Conservation (phyloP, 2,797 vertebrate genomes). For the Pogoniulus pusillus region DNA sequence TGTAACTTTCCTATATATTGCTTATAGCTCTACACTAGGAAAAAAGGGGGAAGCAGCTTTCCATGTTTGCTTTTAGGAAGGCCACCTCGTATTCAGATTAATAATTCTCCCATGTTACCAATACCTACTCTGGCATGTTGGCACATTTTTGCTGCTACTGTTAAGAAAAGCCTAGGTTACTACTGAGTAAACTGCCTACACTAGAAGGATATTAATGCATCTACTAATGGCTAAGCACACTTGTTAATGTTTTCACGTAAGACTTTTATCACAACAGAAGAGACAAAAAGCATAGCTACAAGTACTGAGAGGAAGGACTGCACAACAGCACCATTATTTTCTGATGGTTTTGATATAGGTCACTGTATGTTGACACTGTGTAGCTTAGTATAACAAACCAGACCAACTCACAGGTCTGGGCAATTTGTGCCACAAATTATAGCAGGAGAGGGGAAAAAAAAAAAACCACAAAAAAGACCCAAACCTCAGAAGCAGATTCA, state of each 20-base stretch:
- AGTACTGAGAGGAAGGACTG: neutral
- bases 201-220: neutral
- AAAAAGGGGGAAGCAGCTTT: neutral
- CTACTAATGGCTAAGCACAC: neutral
- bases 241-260: neutral
- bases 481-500: neutral
- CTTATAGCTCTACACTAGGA: neutral
- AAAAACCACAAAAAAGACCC: too few relatives aligned
- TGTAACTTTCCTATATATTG: neutral
- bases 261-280: neutral
- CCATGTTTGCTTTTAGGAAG: neutral
- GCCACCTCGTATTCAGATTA: neutral
- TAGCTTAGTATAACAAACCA: neutral
- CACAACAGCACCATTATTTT: neutral
- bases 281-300: neutral
- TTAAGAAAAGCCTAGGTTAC: neutral
- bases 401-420: neutral
- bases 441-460: neutral
- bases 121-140: neutral
- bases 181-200: neutral
- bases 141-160: neutral
- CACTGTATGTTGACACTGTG: neutral
- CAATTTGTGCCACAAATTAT: neutral
- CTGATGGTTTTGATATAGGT: neutral
- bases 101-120: neutral